Conservation (phyloP, 2,797 vertebrate species). For the Gambusia yucatana region DNA sequence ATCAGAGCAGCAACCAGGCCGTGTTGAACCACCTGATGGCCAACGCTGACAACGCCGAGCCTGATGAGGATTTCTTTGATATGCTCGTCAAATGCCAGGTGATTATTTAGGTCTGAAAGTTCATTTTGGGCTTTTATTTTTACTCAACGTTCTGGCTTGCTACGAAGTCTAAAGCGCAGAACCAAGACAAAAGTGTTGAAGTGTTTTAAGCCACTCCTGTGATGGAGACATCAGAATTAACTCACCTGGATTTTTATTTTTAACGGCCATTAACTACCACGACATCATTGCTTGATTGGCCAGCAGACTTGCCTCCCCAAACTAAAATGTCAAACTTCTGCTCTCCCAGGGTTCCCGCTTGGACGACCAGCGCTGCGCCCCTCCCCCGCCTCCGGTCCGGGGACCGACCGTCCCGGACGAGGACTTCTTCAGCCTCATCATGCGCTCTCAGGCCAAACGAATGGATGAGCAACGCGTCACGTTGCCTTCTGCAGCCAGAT, state of each 20-base stretch:
- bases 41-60: conserved; percentile 78
- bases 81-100: conserved; percentile 96
- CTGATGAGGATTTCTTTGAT: conserved; percentile 94
- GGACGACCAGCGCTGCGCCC: conserved; percentile 96
- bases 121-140: not conserved
- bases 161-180: not conserved
- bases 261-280: no score
- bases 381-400: conserved; percentile 84
- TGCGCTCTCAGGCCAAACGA: conserved; percentile 94
- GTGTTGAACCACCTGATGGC: conserved; percentile 87
- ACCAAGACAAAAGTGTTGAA: not conserved
- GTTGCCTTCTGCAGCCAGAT: conserved; percentile 80
- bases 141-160: not conserved
- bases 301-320: no score
- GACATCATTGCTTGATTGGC: no score
- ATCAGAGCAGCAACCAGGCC: conserved; percentile 74
- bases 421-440: conserved; percentile 97
- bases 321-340: not conserved
- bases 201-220: not conserved
- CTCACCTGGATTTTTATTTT: no score
- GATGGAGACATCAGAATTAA: not conserved
- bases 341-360: conserved; percentile 88
- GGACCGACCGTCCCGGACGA: conserved; percentile 95
- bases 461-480: conserved; percentile 97
- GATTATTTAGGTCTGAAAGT: not conserved